These are phyloP conservation scores for Polypterus bichir DNA, from an alignment of 2,113 vertebrate species.

Conservation along the genomic window DNA sequence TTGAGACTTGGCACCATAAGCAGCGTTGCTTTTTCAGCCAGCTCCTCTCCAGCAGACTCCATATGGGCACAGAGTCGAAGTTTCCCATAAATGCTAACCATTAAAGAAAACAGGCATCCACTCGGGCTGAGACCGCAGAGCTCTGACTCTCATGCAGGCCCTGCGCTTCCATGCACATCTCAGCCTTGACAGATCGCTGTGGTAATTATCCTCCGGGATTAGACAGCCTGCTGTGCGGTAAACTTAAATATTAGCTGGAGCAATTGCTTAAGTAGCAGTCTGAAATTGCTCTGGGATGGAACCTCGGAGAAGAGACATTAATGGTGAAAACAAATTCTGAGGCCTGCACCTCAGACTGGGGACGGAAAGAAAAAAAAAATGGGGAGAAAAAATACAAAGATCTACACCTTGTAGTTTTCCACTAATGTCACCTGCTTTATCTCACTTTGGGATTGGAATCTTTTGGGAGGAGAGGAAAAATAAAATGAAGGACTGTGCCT, in stretches of 20 bases:
- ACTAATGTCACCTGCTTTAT: too few relatives aligned
- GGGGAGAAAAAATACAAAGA: too few relatives aligned
- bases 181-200: slow-evolving; percentile 21
- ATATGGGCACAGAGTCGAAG: slow-evolving; percentile 15
- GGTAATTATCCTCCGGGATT: slow-evolving; percentile 22
- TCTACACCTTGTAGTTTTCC: too few relatives aligned
- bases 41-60: background rate
- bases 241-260: slow-evolving; percentile 14
- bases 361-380: too few relatives aligned
- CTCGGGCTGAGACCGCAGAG: slow-evolving; percentile 7
- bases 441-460: too few relatives aligned
- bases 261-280: background rate
- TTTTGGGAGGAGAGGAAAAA: too few relatives aligned
- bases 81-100: slow-evolving; percentile 3
- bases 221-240: slow-evolving; percentile 17
- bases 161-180: slow-evolving; percentile 18
- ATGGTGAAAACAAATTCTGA: too few relatives aligned
- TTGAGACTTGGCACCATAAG: slow-evolving; percentile 25
- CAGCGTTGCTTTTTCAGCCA: slow-evolving; percentile 12
- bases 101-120: background rate
- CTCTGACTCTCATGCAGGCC: background rate
- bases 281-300: background rate
- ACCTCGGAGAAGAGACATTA: background rate
- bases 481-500: too few relatives aligned
- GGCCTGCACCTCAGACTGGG: too few relatives aligned